Evolutionary conservation across 2,888 invertebrate species (phyloP), one percentile per base, ranked within the genome.

Genomic region (Sphaerophoria rueppellii): DNA sequence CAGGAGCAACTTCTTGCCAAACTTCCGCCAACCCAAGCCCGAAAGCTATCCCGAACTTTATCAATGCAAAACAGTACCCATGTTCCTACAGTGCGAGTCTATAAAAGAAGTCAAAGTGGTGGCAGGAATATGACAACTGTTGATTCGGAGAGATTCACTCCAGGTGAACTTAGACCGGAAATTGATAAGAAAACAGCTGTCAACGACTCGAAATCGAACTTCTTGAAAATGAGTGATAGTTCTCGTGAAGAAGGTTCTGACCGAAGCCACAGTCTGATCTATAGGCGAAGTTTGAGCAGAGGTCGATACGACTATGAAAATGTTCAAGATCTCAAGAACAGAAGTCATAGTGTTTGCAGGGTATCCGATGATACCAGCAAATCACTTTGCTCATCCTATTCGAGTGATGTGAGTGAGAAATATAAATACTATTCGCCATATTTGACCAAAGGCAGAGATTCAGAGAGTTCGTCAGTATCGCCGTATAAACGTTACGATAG

Each of bases 1-100:
- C 95, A 95, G 92, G 94, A 94, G 82, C 95, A 95, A 91, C 92
- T 95, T 88, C 92, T 95, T 77, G 94, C 95, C 87, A 95, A 95
- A 90, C 91, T 95, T 89, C 95, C 95, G 87, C 94, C 95, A 2
- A 94, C 94, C 82, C 95, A 95, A 92, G 95, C 95, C 40, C 93
- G 94, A 88, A 93, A 93, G 88, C 90, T 95, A 87, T 94, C 95
- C 78, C 93, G 95, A 88, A 95, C 95, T 76, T 92, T 95, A 60
- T 91, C 92, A 61, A 91, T 92, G 75, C 92, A 92, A 87, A 90
- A 89, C 79, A 88, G 89, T 50, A 80, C 78, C 12, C 82, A 87
- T 4, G 86, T 87, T 0, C 57, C 87, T 6, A 72, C 85, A 3
- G 86, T 88, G 0, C 89, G 89, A 78, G 76, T 89, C 0, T 91